A percentile compares a stretch with the other conserved stretches of the same genome.
phyloP scores from a whole-genome alignment of 92 coral and sea anemone genomes.

The Paragorgia papillata region DNA sequence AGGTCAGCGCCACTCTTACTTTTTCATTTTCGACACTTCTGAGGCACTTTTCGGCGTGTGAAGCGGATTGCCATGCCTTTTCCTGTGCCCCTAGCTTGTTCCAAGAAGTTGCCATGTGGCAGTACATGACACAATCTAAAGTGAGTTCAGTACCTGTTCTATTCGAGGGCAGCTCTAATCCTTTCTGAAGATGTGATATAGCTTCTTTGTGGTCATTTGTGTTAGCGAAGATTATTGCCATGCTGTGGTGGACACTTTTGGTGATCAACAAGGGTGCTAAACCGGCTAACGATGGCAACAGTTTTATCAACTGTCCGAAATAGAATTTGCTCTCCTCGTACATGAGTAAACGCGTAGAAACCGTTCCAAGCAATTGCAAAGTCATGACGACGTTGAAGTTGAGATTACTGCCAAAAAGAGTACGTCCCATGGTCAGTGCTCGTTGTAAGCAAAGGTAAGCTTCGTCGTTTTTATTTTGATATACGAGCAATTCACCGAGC shows the following conservation, averaged over 20 bases:
- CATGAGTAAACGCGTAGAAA: background rate
- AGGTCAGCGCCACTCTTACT: background rate
- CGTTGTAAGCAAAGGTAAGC: constrained; percentile 30
- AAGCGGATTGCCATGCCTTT: constrained; percentile 22
- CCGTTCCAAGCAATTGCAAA: constrained; percentile 11
- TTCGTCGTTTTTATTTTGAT: constrained; percentile 14
- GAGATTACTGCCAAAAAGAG: background rate
- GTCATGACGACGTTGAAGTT: background rate
- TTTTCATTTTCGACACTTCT: background rate
- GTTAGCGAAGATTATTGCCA: background rate
- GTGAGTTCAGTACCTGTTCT: background rate
- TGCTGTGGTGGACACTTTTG: background rate
- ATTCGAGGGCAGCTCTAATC: background rate
- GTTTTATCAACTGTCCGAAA: background rate
- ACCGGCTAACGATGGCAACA: background rate
- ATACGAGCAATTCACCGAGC: constrained; percentile 7
- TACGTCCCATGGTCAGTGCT: constrained; percentile 17
- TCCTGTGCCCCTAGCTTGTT: background rate
- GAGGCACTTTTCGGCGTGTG: constrained; percentile 12
- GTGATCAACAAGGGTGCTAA: background rate
- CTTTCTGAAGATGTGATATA: background rate
- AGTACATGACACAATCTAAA: constrained; percentile 7
- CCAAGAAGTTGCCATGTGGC: constrained; percentile 13
- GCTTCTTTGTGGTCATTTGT: background rate
- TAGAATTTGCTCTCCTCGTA: constrained; percentile 15